Evolutionary conservation across 2,113 vertebrate species (phyloP), one percentile per base, ranked within the genome.

Genomic region (Perca schrenkii): DNA sequence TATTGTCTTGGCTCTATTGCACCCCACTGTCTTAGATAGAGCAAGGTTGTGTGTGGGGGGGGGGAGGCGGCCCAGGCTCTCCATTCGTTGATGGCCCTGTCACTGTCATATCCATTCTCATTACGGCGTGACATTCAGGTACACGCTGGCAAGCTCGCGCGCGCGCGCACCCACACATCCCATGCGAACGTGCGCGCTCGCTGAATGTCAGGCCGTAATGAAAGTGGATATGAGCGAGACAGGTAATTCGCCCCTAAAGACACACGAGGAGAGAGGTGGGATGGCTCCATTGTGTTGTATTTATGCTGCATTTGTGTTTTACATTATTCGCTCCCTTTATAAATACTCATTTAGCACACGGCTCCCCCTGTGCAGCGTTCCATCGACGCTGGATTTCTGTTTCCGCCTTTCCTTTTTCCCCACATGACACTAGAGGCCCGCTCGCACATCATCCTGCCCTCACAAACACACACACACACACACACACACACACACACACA

Each of bases 151-250:
- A 34, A 11, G 40, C 40, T 43, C 47, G 25, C 54, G 22, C 54
- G n/a, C 40, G n/a, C 60, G 50, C 31, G 47, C 77, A 58, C 78
- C 63, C 61, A 87, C 74, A 74, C 78, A 58, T 12, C 58, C 10
- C 64, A 43, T 49, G 2, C 60, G 36, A 12, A 65, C 77, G 28
- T 67, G 47, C 58, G 5, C 6, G 56, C 84, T 71, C 63, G 61
- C 87, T 94, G 93, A 95, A 95, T 95, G 95, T 94, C 93, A 94
- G 84, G 80, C 74, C 68, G 64, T 94, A 94, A 94, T 95, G 94
- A 95, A 95, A 93, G 94, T 77, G 84, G 93, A 93, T 91, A 68
- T 74, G 88, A 88, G 86, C 77, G 56, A 82, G 89, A 79, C 81
- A 82, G 90, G 85, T 90, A 83, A 93, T 90, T 89, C 86, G 70